Evolutionary conservation across 2,888 invertebrate species (phyloP).

Genomic region (Euclidia mi): DNA sequence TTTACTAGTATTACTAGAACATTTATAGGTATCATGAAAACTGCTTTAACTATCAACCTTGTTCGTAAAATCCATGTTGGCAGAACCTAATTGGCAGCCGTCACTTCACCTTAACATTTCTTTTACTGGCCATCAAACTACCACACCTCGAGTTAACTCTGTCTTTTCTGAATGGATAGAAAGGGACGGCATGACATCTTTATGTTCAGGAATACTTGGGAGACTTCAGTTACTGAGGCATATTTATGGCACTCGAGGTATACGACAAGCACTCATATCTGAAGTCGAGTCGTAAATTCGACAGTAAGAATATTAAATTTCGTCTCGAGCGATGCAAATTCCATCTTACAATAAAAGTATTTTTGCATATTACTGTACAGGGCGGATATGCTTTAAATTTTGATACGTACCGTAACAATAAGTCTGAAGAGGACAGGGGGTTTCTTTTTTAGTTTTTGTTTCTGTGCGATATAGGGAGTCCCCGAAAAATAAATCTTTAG

Average conservation of each 20-base stretch:
- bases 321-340: slow-evolving; percentile 6
- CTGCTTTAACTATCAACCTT: too few relatives aligned
- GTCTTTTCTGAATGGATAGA: neutral
- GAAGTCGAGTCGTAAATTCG: slow-evolving; percentile 7
- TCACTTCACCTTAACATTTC: neutral
- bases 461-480: too few relatives aligned
- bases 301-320: slow-evolving; percentile 14
- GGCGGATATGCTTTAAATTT: too few relatives aligned
- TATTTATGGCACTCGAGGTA: slow-evolving; percentile 3
- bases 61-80: too few relatives aligned
- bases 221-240: neutral
- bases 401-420: too few relatives aligned
- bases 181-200: neutral
- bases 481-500: too few relatives aligned
- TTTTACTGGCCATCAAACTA: neutral
- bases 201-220: neutral
- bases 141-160: neutral
- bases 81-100: neutral
- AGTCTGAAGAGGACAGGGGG: too few relatives aligned
- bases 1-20: too few relatives aligned
- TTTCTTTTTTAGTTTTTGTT: too few relatives aligned
- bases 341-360: slow-evolving; percentile 1
- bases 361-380: slow-evolving; percentile 4
- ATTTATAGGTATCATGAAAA: too few relatives aligned
- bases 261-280: neutral